Evolutionary conservation across 2,113 vertebrate species (phyloP), one percentile per base, ranked within the genome.

Genomic region (Elgaria multicarinata): DNA sequence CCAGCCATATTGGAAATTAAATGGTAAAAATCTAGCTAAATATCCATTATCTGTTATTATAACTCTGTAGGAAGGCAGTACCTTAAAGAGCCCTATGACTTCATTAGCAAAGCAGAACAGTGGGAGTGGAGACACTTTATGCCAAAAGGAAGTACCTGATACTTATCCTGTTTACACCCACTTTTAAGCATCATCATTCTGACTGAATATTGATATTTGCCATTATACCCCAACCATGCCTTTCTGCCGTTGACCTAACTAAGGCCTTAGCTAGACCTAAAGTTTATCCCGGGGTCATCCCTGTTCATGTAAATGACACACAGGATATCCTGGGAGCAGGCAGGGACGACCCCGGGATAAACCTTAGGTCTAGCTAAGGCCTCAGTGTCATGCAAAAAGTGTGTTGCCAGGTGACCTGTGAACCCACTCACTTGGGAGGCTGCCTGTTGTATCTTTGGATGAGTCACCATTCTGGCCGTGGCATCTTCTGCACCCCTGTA

Each of bases 1-100:
- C 80, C 87, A 93, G 84, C 93, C 93, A 88, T 91, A 62, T 91
- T 91, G 88, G 16, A 78, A 92, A 75, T 76, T 8, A 90, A 92
- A 28, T 13, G 84, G 42, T 62, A 90, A 87, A 94, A 87, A 92
- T 83, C 79, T 3, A 92, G 75, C 74, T 92, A 88, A 94, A 91
- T 91, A 81, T 93, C 93, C 91, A 46, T 82, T 94, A 90, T 91
- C 39, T 90, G 66, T 46, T 82, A 2, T 86, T 71, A 78, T 71
- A 84, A 22, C 46, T 33, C 36, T 74, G 55, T 10, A 75, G 76
- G 91, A 53, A 84, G 88, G 39, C n/a, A 88, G 13, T 67, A 66
- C 79, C 83, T 94, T 89, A 90, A 36, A 89, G 12, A 31, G 36
- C 39, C 55, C 89, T 91, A 85, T 89, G 92, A 93, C 22, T 86